Conservation (phyloP, 2,888 invertebrate species). For the Clostera curtula region DNA sequence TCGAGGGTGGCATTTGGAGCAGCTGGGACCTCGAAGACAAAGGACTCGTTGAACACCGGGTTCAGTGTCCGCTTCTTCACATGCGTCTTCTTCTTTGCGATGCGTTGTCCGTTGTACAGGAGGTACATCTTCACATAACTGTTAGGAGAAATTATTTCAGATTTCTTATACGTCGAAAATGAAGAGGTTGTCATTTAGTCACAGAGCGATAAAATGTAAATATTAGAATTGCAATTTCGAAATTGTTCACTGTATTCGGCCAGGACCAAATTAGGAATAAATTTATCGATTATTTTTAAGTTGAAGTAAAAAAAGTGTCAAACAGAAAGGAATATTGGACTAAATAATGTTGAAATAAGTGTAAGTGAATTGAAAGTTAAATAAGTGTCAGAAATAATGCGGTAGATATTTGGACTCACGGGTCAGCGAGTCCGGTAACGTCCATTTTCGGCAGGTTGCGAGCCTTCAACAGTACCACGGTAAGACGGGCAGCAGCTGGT, state of each 20-base stretch:
- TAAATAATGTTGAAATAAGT: not conserved
- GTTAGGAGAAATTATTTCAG: conserved; percentile 5
- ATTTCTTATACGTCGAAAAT: too few species aligned
- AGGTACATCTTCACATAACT: conserved; percentile 95
- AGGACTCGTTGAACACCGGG: conserved; percentile 99
- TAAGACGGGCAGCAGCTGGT: conserved; percentile 95
- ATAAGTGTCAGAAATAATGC: too few species aligned
- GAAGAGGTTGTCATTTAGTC: too few species aligned
- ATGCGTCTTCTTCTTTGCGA: conserved; percentile 99
- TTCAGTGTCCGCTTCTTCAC: conserved; percentile 98
- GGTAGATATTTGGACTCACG: conserved; percentile 79
- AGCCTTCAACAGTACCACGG: conserved; percentile 97
- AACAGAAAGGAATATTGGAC: not conserved
- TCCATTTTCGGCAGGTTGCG: conserved; percentile 98
- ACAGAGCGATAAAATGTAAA: too few species aligned
- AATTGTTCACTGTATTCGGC: too few species aligned
- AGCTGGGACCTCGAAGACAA: conserved; percentile 96
- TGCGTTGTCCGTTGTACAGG: conserved; percentile 96
- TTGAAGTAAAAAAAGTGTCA: not conserved
- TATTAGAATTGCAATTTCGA: too few species aligned
- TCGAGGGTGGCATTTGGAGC: conserved; percentile 82
- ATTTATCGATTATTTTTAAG: too few species aligned
- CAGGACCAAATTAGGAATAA: too few species aligned
- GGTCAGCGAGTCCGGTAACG: conserved; percentile 97
- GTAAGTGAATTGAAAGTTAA: too few species aligned